Evolutionary conservation across 2,888 invertebrate genomes (phyloP), one percentile per base, ranked within the genome.

Genomic region (Anaspis maculata): DNA sequence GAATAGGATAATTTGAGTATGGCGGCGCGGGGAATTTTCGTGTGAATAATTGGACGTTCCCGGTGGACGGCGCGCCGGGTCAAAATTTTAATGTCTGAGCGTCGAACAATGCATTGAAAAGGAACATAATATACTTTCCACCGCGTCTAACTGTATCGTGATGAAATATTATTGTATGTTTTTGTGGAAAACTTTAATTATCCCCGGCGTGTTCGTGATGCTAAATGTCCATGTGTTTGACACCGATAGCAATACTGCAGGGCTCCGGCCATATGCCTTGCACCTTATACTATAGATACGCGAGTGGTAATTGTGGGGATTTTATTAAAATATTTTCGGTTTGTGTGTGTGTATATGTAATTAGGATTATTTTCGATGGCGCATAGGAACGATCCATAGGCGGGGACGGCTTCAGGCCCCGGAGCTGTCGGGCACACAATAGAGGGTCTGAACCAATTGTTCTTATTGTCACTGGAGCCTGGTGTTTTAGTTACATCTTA

Each of bases 191-290:
- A 35, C 21, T 39, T 45, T 40, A 34, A 40, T 37, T 44, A 44
- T 33, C 36, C 32, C n/a, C 5, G 19, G 9, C 19, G 19, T 30
- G 24, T 49, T 45, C 47, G 49, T 51, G 48, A 49, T 45, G 37
- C 35, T 35, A n/a, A 39, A 25, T 31, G 44, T 45, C 49, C 45
- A 41, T 48, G 46, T 48, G 40, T 44, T 51, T 51, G 51, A 56
- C 59, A 60, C 59, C 59, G 55, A 46, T 48, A 50, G 59, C 59
- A 50, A 49, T 51, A 47, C 55, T 49, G 49, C 44, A 51, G 54
- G 52, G 47, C 51, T 45, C 25, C 36, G 45, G 47, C 56, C 61
- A 60, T 61, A 56, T 61, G 61, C 49, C 47, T 49, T 31, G 27
- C 48, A 50, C n/a, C n/a, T n/a, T 51, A 46, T 34, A 35, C 39